Evolutionary conservation across 2,797 vertebrate genomes (phyloP).

Genomic region (Cygnus olor): DNA sequence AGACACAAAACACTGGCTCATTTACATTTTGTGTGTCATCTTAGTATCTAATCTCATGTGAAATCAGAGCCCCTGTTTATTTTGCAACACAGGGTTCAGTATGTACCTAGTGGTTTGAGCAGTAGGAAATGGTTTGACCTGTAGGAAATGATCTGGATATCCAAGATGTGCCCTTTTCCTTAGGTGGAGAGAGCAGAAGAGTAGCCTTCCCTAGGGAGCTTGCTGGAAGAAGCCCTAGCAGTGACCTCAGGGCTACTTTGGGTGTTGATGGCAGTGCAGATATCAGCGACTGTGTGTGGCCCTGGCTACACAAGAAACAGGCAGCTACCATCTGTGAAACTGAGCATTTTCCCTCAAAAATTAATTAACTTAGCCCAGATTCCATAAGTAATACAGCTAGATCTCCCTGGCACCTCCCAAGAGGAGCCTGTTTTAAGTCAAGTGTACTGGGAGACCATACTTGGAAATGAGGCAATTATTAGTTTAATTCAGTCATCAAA

Average conservation of each 20-base stretch:
- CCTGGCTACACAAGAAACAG: constrained; percentile 69
- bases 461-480: constrained; percentile 54
- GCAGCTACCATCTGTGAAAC: constrained; percentile 80
- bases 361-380: constrained; percentile 86
- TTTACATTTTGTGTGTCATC: background rate
- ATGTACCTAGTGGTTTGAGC: too few relatives aligned
- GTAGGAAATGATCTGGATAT: background rate
- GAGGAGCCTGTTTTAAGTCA: constrained; percentile 26
- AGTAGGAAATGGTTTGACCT: background rate
- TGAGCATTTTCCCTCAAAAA: constrained; percentile 84
- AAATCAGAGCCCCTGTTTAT: background rate
- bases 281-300: constrained; percentile 66
- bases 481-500: constrained; percentile 57
- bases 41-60: background rate
- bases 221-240: background rate
- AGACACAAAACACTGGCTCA: background rate
- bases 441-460: constrained; percentile 11
- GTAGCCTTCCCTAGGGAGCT: background rate
- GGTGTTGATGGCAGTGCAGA: background rate
- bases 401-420: constrained; percentile 26
- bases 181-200: background rate
- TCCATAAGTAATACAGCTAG: constrained; percentile 74
- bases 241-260: background rate
- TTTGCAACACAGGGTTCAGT: background rate
- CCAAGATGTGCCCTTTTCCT: background rate